Percentiles rank a stretch among this genome's conserved stretches.
Conservation (phyloP, 2,888 invertebrate species). For the Bombylius discolor region DNA sequence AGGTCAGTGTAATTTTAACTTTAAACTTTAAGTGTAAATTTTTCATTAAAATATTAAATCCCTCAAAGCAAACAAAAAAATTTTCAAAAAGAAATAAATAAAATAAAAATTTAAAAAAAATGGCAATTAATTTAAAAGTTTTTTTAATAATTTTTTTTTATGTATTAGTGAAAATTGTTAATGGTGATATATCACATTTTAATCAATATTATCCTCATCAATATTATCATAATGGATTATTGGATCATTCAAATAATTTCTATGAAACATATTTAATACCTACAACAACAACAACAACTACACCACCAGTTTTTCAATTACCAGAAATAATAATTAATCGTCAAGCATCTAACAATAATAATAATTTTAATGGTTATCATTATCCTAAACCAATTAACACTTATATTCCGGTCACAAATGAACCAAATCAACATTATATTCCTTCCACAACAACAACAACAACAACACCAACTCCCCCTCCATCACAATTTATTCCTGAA, state of each 20-base stretch:
- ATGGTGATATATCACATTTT: conserved; percentile 9
- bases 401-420: conserved; percentile 20
- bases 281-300: conserved; percentile 14
- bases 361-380: neutral
- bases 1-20: no score
- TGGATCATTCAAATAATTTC: conserved; percentile 4
- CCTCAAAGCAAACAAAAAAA: no score
- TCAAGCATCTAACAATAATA: conserved; percentile 14
- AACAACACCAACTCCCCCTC: conserved; percentile 15
- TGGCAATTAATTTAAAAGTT: neutral
- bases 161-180: neutral
- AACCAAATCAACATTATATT: conserved; percentile 17
- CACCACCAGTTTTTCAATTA: conserved; percentile 23
- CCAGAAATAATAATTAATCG: conserved; percentile 33
- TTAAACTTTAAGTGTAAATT: no score
- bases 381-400: conserved; percentile 17
- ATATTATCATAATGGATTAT: neutral
- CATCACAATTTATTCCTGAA: conserved; percentile 9
- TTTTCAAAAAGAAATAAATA: no score
- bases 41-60: no score
- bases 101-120: neutral
- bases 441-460: conserved; percentile 12
- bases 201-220: neutral
- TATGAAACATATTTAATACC: conserved; percentile 1
- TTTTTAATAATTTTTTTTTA: neutral